These are phyloP conservation scores for Dinomys branickii DNA, from an alignment of 2,113 vertebrate species.

Conservation along the genomic window DNA sequence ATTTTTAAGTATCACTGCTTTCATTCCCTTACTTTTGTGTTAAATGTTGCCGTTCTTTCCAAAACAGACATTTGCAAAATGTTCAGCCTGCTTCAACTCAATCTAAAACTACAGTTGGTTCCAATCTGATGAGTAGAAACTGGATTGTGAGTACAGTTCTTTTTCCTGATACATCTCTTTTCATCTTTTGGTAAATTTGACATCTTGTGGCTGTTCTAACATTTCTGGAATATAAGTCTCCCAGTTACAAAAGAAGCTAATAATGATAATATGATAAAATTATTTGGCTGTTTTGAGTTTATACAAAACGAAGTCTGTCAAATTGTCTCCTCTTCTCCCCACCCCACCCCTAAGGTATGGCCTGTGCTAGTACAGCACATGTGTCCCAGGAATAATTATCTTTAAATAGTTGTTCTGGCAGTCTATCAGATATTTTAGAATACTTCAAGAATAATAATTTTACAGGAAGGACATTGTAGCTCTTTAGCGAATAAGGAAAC, in stretches of 20 bases:
- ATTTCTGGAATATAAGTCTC: constrained; percentile 59
- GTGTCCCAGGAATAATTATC: background rate
- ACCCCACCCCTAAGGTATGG: background rate
- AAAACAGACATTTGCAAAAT: constrained; percentile 46
- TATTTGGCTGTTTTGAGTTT: background rate
- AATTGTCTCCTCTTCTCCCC: background rate
- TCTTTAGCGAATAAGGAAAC: constrained; percentile 51
- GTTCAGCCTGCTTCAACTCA: background rate
- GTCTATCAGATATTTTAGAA: background rate
- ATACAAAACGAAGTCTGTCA: constrained; percentile 36
- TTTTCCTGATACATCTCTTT: constrained; percentile 23
- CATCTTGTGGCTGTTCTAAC: constrained; percentile 38
- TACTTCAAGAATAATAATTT: constrained; percentile 47
- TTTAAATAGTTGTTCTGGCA: constrained; percentile 16
- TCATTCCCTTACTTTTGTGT: background rate
- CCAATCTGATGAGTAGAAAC: constrained; percentile 31
- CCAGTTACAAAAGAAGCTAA: constrained; percentile 53
- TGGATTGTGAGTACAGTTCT: constrained; percentile 43
- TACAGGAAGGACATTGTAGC: background rate
- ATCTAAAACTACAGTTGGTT: constrained; percentile 20
- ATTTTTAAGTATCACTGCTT: constrained; percentile 38
- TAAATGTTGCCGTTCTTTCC: background rate
- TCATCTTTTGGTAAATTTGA: constrained; percentile 58
- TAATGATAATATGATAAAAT: constrained; percentile 41
- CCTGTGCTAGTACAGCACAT: background rate